Evolutionary conservation across 1,140 invertebrate species (phyloP).

Genomic region (Bombus superbus): DNA sequence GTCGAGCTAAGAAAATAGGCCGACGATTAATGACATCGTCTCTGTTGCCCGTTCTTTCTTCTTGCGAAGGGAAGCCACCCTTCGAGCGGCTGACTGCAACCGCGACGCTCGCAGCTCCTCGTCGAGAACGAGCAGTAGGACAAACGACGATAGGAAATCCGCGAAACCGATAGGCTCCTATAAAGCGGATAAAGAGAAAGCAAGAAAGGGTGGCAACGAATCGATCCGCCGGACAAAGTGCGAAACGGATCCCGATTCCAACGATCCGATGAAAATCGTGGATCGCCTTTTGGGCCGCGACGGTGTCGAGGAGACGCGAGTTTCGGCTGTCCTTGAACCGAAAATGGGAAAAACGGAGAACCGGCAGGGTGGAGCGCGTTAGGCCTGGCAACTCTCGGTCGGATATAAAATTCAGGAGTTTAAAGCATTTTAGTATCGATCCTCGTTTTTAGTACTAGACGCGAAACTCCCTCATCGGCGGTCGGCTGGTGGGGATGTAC

Average conservation of each 20-base stretch:
- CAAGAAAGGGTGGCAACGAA: too few relatives aligned
- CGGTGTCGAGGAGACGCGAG: not conserved
- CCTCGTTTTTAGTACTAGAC: constrained; percentile 82
- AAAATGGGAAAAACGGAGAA: constrained; percentile 5
- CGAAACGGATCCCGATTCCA: not conserved
- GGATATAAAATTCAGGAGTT: constrained; percentile 83
- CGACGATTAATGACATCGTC: not conserved
- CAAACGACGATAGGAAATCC: not conserved
- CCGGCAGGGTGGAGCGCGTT: constrained; percentile 18
- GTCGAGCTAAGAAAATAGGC: not conserved
- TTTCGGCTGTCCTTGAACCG: constrained; percentile 23
- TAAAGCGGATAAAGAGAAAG: not conserved
- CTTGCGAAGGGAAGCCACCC: not conserved
- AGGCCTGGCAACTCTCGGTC: constrained; percentile 65
- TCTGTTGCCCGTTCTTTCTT: too few relatives aligned
- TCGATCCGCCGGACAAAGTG: too few relatives aligned
- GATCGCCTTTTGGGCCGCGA: not conserved
- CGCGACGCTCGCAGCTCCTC: too few relatives aligned
- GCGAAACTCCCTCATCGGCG: constrained; percentile 73
- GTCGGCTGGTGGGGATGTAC: constrained; percentile 77
- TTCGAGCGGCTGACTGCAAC: not conserved
- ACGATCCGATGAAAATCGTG: not conserved
- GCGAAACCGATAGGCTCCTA: not conserved
- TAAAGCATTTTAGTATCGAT: constrained; percentile 84
- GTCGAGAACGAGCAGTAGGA: not conserved